A percentile compares a stretch with the other conserved stretches of the same genome.
These are phyloP conservation scores for Scaptomyza tumidula DNA, from an alignment of 2,888 invertebrate genomes.

Conservation along the genomic window DNA sequence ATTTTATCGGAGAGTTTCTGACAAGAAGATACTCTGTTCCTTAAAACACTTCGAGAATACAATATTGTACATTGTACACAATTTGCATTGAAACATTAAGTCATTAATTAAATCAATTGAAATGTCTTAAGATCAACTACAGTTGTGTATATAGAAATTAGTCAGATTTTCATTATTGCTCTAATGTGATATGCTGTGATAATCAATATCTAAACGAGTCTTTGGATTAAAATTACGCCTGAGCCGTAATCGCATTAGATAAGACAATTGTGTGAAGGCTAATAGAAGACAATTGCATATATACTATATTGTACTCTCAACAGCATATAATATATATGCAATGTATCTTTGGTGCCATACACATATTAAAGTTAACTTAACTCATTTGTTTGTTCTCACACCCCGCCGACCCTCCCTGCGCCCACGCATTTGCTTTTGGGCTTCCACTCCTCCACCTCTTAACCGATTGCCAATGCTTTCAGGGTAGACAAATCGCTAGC, in stretches of 20 bases:
- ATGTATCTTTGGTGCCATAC: slow-evolving; percentile 16
- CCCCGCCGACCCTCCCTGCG: not conserved
- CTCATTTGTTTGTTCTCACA: slow-evolving; percentile 46
- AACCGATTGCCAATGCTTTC: slow-evolving; percentile 38
- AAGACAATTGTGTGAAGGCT: slow-evolving; percentile 8
- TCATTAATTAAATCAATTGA: not conserved
- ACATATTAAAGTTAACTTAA: slow-evolving; percentile 55
- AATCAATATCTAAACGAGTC: slow-evolving; percentile 39
- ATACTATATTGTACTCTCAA: not conserved
- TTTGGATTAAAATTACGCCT: slow-evolving; percentile 16
- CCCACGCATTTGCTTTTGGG: not conserved
- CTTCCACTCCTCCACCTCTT: not conserved
- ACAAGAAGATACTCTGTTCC: too few relatives aligned
- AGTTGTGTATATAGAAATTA: slow-evolving; percentile 21
- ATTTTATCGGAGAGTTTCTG: too few relatives aligned
- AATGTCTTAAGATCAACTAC: not conserved
- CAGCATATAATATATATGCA: slow-evolving; percentile 1
- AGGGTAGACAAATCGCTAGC: slow-evolving; percentile 54
- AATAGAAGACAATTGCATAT: not conserved
- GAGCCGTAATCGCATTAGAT: slow-evolving; percentile 44
- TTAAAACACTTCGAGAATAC: too few relatives aligned
- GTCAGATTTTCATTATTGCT: slow-evolving; percentile 10
- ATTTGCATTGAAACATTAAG: too few relatives aligned
- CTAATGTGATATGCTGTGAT: slow-evolving; percentile 16
- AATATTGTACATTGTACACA: too few relatives aligned